Evolutionary conservation across 2,888 invertebrate species (phyloP).

Genomic region (Esperia sulphurella): DNA sequence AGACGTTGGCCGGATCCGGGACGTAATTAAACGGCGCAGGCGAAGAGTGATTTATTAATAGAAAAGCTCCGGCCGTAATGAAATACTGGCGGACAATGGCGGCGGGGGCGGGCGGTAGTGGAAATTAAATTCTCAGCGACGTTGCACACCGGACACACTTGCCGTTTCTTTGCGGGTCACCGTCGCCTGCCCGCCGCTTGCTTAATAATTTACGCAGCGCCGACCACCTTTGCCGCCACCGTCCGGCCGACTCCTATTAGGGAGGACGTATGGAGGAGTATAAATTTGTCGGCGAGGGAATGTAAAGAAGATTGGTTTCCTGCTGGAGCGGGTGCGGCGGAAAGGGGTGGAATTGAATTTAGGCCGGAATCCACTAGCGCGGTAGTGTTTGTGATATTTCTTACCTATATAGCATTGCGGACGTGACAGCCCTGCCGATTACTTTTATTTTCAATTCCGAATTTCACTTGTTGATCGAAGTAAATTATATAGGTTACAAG

Average conservation of each 20-base stretch:
- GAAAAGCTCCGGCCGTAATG: constrained; percentile 78
- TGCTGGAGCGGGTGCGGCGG: constrained; percentile 58
- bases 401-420: constrained; percentile 51
- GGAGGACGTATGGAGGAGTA: constrained; percentile 68
- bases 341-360: constrained; percentile 75
- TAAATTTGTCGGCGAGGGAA: constrained; percentile 76
- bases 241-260: constrained; percentile 45
- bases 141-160: constrained; percentile 51
- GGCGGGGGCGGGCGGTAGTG: constrained; percentile 65
- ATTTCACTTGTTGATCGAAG: too few species aligned
- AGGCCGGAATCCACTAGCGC: constrained; percentile 64
- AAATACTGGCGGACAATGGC: constrained; percentile 78
- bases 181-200: constrained; percentile 33
- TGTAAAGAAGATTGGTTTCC: constrained; percentile 76
- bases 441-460: constrained; percentile 26
- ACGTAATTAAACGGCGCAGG: constrained; percentile 77
- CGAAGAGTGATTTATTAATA: constrained; percentile 80
- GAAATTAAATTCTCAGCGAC: constrained; percentile 76
- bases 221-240: constrained; percentile 15
- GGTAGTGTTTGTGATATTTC: constrained; percentile 65
- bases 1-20: constrained; percentile 74
- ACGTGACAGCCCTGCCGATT: constrained; percentile 59
- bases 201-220: constrained; percentile 61
- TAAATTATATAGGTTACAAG: too few species aligned
- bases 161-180: constrained; percentile 58